Conservation (phyloP, 2,113 vertebrate species). For the Dunckerocampus dactyliophorus region DNA sequence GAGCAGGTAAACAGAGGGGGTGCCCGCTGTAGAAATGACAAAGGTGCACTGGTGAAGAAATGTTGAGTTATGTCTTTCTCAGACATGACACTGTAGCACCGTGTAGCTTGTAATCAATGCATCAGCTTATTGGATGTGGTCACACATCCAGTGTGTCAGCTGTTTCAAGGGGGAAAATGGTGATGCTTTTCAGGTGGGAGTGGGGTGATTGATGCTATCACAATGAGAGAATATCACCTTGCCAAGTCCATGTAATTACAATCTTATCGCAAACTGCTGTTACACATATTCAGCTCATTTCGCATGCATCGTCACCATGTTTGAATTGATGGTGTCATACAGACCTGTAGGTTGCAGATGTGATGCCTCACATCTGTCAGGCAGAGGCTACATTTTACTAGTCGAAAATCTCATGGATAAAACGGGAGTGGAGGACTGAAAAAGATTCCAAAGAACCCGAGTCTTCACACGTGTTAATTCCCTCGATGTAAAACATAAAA, state of each 20-base stretch:
- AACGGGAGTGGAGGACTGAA: background rate
- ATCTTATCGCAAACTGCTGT: background rate
- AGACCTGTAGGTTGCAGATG: conserved; percentile 64
- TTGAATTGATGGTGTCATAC: conserved; percentile 21
- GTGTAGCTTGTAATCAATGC: background rate
- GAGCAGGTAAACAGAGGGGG: conserved; percentile 41
- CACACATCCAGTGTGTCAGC: conserved; percentile 1
- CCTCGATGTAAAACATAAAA: too few species aligned
- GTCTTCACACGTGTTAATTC: background rate
- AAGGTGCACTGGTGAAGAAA: conserved; percentile 31
- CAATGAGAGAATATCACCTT: conserved; percentile 10
- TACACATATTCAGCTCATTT: background rate
- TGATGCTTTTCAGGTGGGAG: conserved; percentile 1
- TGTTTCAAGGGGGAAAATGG: conserved; percentile 13
- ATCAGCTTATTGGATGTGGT: background rate
- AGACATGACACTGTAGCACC: background rate
- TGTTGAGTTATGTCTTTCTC: conserved; percentile 14
- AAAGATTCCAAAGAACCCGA: background rate
- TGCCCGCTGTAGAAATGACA: conserved; percentile 28
- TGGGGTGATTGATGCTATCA: conserved; percentile 14
- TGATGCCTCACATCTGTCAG: conserved; percentile 52
- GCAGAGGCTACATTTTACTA: conserved; percentile 47
- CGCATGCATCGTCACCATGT: conserved; percentile 1
- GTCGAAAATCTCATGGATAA: conserved; percentile 22
- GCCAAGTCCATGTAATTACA: background rate